Base-by-base conservation (phyloP, 92 coral and sea anemone species). In the Parazoanthus swiftii region DNA sequence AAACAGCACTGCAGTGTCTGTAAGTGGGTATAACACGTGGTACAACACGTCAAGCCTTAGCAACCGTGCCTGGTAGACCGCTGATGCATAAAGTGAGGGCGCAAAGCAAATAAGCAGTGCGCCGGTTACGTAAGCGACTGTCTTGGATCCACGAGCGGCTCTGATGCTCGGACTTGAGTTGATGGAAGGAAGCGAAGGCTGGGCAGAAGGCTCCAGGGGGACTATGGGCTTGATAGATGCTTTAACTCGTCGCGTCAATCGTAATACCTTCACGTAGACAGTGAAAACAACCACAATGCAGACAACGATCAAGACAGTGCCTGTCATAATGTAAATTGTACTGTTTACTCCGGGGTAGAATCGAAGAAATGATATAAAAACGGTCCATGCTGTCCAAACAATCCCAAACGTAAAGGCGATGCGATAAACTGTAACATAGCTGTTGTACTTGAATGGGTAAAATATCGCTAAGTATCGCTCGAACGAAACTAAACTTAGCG, bases 11-110 rank as follows among this genome's bases (percentile, higher is more conserved):
- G 94, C 93, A 4, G 91, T 74, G 54, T 94, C 95, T 23, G 97
- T 89, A 21, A 94, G 88, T 20, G 97, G 97, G 56, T 94, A 92
- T 48, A 94, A 72, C 74, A 94, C 76, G 73, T 94, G 97, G 59
- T 84, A 92, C 6, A 94, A 39, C 11, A 86, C 89, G 71, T 82
- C 86, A 37, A 26, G 18, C 48, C 74, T 85, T 18, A 89, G 63
- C 11, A 85, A 56, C 43, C 81, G 68, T 16, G 91, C 75, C 80
- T 90, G 92, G 79, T 90, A 81, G 2, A 92, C 83, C 14, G 82
- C 89, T 20, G 92, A 86, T 8, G 91, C 85, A 37, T 78, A 63
- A 56, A 94, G 85, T 21, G 97, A 90, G 20, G 97, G 97, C 46
- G 88, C 76, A 29, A 92, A 89, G 58, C 97, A 94, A 8, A 94